Percentiles rank a stretch among this genome's conserved stretches.
These are phyloP conservation scores for Drosophila persimilis DNA, from an alignment of 1,140 invertebrate species.

Conservation along the genomic window DNA sequence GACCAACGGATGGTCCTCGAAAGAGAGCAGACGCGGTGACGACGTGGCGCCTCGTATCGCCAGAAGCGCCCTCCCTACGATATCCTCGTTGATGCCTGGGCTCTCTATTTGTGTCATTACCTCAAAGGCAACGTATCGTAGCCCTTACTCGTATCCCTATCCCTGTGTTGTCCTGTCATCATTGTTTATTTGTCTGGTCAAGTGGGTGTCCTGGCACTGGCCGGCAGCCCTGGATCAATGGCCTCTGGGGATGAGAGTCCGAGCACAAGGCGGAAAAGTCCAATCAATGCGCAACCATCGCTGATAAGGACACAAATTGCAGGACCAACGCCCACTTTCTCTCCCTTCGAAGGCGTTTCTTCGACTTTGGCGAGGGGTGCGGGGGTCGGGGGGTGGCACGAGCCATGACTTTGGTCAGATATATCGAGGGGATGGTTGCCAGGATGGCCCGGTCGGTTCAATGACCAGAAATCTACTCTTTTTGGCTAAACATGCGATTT, in stretches of 20 bases:
- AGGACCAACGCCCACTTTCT: constrained; percentile 60
- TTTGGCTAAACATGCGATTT: constrained; percentile 76
- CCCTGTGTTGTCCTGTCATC: constrained; percentile 45
- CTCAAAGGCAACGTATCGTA: constrained; percentile 7
- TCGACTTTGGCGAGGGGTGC: neutral
- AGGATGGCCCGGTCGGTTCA: constrained; percentile 43
- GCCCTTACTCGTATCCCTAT: constrained; percentile 1
- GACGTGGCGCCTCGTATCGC: no score
- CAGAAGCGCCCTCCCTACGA: no score
- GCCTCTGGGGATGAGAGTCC: constrained; percentile 2
- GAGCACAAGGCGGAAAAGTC: constrained; percentile 9
- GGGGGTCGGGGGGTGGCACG: constrained; percentile 4
- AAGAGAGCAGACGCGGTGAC: no score
- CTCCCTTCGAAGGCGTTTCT: constrained; percentile 37
- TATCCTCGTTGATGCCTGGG: no score
- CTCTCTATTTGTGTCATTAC: no score
- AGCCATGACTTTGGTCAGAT: constrained; percentile 36
- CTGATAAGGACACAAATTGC: constrained; percentile 73
- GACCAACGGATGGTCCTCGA: no score
- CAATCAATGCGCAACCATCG: constrained; percentile 65
- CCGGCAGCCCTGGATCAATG: neutral
- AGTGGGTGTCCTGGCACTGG: constrained; percentile 5
- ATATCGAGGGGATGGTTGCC: constrained; percentile 23
- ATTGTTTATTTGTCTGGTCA: constrained; percentile 69
- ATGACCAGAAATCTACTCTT: constrained; percentile 65